These are phyloP conservation scores for Spisula subtruncata DNA, from an alignment of 2,888 invertebrate genomes.

Conservation along the genomic window DNA sequence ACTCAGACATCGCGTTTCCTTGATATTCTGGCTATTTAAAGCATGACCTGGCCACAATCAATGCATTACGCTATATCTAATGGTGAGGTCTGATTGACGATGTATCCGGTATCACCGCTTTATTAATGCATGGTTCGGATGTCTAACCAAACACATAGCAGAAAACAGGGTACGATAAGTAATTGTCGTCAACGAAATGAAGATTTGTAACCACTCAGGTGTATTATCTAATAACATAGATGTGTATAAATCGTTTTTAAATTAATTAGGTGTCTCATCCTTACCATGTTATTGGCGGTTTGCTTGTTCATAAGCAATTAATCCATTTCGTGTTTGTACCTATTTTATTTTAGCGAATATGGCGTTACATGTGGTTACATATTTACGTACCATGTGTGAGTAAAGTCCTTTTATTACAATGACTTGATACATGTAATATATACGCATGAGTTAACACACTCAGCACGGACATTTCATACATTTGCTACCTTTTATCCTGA, in stretches of 20 bases:
- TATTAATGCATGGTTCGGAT: neutral
- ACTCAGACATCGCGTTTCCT: too few species aligned
- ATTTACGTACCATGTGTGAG: too few species aligned
- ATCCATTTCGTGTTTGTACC: too few species aligned
- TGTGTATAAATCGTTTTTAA: neutral
- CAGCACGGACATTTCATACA: too few species aligned
- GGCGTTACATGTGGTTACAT: too few species aligned
- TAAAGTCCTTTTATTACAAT: too few species aligned
- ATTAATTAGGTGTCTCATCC: neutral
- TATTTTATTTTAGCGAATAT: too few species aligned
- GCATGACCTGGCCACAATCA: neutral
- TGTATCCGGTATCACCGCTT: neutral
- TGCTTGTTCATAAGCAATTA: too few species aligned
- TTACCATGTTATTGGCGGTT: neutral
- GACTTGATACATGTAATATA: too few species aligned
- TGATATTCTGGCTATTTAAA: neutral
- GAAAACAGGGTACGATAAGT: neutral
- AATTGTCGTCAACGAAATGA: neutral
- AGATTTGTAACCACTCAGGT: neutral
- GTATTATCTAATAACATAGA: neutral
- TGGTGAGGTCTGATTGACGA: neutral
- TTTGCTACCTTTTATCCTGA: too few species aligned
- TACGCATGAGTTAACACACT: too few species aligned
- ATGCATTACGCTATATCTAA: neutral
- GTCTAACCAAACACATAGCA: neutral